phyloP scores from a whole-genome alignment of 2,113 vertebrate genomes.

The Ceyx margarethae region DNA sequence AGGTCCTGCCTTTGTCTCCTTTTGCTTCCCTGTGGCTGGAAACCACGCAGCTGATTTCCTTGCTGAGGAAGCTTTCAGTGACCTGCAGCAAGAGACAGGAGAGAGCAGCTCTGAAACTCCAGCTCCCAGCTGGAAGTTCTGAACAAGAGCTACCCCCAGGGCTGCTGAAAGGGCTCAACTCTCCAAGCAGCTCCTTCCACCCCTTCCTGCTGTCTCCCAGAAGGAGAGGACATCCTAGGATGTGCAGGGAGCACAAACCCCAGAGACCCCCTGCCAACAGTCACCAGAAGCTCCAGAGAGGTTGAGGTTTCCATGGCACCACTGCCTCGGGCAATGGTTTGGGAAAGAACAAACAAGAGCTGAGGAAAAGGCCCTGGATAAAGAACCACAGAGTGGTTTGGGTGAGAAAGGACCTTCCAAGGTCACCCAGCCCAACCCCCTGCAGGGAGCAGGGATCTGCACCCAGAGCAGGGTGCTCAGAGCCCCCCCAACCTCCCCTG shows the following conservation, averaged over 20 bases:
- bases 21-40: slow-evolving; percentile 77
- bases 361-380: neutral
- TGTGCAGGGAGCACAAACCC: accelerated
- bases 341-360: neutral
- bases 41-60: slow-evolving; percentile 85
- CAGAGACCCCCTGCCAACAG: neutral
- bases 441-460: neutral
- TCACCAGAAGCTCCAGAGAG: neutral
- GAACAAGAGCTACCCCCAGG: neutral
- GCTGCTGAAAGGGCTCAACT: neutral
- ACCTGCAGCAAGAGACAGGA: slow-evolving; percentile 67
- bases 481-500: neutral
- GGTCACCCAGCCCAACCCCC: too few relatives aligned
- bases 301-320: accelerated
- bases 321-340: neutral
- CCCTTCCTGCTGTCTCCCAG: neutral
- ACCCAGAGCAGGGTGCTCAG: neutral
- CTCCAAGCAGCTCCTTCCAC: neutral
- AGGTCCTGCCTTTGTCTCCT: neutral
- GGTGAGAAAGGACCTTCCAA: neutral
- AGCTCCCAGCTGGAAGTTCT: neutral
- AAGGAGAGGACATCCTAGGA: neutral
- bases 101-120: neutral
- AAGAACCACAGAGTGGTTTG: neutral
- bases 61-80: slow-evolving; percentile 88